Base-by-base conservation (phyloP, 2,888 invertebrate species). In the Ennomos fuscantarius region DNA sequence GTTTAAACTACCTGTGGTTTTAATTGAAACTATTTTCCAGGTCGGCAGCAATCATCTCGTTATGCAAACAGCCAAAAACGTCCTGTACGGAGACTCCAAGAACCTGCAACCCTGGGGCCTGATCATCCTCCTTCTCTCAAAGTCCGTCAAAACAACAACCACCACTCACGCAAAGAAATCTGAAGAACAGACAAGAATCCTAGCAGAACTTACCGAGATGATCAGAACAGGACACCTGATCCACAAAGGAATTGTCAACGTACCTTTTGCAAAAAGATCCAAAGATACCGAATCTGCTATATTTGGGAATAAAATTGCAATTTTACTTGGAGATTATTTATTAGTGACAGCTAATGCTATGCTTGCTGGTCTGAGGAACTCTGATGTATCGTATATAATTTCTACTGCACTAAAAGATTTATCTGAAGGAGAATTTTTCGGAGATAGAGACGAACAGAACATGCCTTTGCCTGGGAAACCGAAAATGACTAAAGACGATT, bases 91-190 rank as follows among this genome's bases (percentile, higher is more conserved):
- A 79, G 96, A 96, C 58, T 95, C 96, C 55, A 96, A 96, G 74
- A 96, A 95, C 75, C 94, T 97, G 81, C 97, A 97, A 80, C 96
- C 97, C 0, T 95, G 97, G 94, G 97, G 97, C 0, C 93, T 97
- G 9, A 95, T 97, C 65, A 96, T 97, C 2, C 88, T 98, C 2
- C 93, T 97, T 0, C 93, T 97, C 43, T 96, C 97, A 0, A 97
- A 97, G 87, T 96, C 97, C 0, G 86, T 89, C 0, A 86, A 78
- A 58, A 95, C 95, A 8, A 62, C 93, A 89, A 55, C 86, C 8
- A 94, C 94, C 90, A 74, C 93, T 5, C 93, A 94, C 61, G 92
- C 93, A 37, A 93, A 95, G 81, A 94, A 94, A 63, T 72, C 93
- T 79, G 86, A 95, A 47, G 87, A 92, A 54, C 77, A 84, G 15